phyloP scores from a whole-genome alignment of 92 coral and sea anemone species.

The Epizoanthus ramosus region DNA sequence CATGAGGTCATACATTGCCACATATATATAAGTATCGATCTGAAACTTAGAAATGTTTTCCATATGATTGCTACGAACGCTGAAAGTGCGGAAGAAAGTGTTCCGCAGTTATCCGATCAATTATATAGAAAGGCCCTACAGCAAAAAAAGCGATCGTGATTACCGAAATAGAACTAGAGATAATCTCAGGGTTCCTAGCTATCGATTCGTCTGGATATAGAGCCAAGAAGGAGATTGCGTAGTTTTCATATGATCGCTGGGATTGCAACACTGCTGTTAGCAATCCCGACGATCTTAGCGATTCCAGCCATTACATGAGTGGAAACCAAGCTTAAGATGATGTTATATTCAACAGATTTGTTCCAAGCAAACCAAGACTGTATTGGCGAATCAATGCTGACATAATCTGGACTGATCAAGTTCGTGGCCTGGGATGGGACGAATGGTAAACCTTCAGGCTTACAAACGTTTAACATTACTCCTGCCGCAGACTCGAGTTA shows the following conservation, averaged over 20 bases:
- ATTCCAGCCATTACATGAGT: neutral
- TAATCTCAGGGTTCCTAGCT: too few relatives aligned
- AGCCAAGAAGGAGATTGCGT: too few relatives aligned
- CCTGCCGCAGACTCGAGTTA: neutral
- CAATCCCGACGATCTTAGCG: neutral
- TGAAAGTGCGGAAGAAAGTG: too few relatives aligned
- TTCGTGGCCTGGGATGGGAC: conserved; percentile 19
- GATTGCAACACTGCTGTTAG: neutral
- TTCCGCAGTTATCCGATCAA: too few relatives aligned
- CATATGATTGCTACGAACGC: too few relatives aligned
- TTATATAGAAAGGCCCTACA: too few relatives aligned
- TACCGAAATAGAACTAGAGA: too few relatives aligned
- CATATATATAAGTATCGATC: too few relatives aligned
- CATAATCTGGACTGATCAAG: neutral
- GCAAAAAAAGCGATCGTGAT: too few relatives aligned
- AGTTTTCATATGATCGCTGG: neutral
- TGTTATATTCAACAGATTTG: conserved; percentile 4
- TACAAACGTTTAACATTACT: neutral
- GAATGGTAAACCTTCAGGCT: neutral
- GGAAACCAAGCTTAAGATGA: neutral
- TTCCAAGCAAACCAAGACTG: neutral
- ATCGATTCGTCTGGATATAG: too few relatives aligned
- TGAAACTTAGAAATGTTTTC: too few relatives aligned
- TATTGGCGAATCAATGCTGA: conserved; percentile 5
- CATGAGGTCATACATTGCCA: too few relatives aligned